phyloP scores from a whole-genome alignment of 2,888 invertebrate genomes.

The Vandiemenella viatica region DNA sequence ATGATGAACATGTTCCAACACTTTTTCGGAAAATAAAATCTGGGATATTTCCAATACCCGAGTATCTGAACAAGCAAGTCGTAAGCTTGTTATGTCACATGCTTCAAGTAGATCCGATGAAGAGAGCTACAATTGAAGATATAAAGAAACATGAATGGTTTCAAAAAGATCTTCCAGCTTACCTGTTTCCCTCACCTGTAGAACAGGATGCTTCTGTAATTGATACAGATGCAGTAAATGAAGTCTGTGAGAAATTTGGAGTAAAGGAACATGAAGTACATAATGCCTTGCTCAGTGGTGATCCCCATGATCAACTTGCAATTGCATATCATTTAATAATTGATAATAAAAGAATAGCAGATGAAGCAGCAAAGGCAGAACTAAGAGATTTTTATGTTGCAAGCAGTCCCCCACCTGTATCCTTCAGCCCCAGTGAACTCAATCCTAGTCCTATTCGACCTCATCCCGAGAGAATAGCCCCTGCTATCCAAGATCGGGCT shows the following conservation, averaged over 20 bases:
- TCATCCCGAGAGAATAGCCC: conserved; percentile 87
- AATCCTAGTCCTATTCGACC: conserved; percentile 45
- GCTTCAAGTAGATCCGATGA: conserved; percentile 97
- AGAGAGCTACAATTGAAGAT: conserved; percentile 91
- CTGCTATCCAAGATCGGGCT: too few relatives aligned
- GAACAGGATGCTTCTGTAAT: conserved; percentile 97
- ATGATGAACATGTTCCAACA: conserved; percentile 97
- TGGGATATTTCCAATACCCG: conserved; percentile 95
- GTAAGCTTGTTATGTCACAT: conserved; percentile 87
- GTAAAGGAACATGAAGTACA: conserved; percentile 92
- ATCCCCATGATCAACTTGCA: conserved; percentile 94
- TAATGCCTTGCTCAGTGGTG: conserved; percentile 80
- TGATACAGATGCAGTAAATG: conserved; percentile 87
- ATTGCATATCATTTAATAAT: conserved; percentile 98
- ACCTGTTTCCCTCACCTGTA: conserved; percentile 93
- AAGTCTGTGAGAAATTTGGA: conserved; percentile 81
- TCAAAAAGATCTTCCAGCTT: conserved; percentile 88
- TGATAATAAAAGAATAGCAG: conserved; percentile 93
- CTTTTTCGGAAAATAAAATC: conserved; percentile 98
- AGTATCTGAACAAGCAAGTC: conserved; percentile 89
- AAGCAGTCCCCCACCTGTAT: conserved; percentile 62
- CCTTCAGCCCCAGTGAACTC: conserved; percentile 36
- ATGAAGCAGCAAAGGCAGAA: conserved; percentile 84
- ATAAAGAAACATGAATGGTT: conserved; percentile 99
- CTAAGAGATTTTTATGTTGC: conserved; percentile 91